Evolutionary conservation across 2,113 vertebrate species (phyloP), one percentile per base, ranked within the genome.

Genomic region (Nannospalax galili): DNA sequence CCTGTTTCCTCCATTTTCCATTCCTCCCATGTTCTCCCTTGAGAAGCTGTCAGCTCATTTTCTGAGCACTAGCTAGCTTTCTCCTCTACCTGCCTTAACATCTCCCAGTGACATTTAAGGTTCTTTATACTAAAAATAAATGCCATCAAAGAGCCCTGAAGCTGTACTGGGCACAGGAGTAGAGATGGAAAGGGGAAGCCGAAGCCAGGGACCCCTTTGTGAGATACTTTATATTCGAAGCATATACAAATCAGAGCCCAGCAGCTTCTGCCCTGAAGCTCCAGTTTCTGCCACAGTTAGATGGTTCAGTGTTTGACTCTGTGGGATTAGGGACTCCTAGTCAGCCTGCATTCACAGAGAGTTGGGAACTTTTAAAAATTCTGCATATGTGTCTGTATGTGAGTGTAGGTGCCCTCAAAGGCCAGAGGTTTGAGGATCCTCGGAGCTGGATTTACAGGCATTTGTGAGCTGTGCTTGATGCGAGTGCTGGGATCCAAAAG

Each of bases 41-140:
- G 52, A 15, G 79, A 79, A 91, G 17, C 19, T 56, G 45, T 20
- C 74, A 78, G 48, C 32, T 64, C 73, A 62, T 88, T 79, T 85
- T 48, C 35, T 78, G 37, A 92, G 70, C 16, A 28, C 40, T 65
- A 52, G 48, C 30, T 37, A 0, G 56, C 48, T 85, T 69, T 56
- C 62, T 62, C 67, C 22, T 70, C 30, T 37, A 79, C 42, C 30
- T 60, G 69, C 77, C 30, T 65, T 88, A 60, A 85, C 62, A 37
- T 73, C 56, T 93, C 45, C 42, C 52, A 56, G 52, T 37, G 67
- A 92, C 85, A 90, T 88, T 35, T n/a, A 91, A 67, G 84, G 40
- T 77, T 30, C 52, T 17, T 0, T 67, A 73, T 48, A 90, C 19
- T 17, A 74, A 84, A 92, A 45, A 85, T 24, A 69, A 73, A 80